Evolutionary conservation across 2,888 invertebrate genomes (phyloP).

Genomic region (Zygogramma bicolorata): DNA sequence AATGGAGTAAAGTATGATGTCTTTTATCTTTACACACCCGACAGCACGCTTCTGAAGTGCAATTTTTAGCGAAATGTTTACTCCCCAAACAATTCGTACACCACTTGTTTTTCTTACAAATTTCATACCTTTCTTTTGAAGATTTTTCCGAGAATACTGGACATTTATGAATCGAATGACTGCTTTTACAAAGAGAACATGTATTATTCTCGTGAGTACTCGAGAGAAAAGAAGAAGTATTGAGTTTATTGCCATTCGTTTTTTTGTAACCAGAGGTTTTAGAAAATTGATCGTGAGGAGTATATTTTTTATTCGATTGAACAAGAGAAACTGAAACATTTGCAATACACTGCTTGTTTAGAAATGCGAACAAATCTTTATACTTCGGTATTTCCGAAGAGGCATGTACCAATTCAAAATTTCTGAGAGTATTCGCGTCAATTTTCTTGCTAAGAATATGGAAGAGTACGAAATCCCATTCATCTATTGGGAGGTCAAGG

Average conservation of each 20-base stretch:
- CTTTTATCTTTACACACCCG: background rate
- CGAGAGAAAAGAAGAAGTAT: background rate
- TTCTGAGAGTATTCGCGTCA: background rate
- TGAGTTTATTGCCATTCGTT: background rate
- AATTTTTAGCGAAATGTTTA: background rate
- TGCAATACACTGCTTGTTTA: background rate
- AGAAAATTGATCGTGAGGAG: background rate
- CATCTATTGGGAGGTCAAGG: background rate
- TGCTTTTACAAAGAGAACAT: too few relatives aligned
- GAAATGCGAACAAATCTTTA: background rate
- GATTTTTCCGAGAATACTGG: background rate
- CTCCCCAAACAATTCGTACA: background rate
- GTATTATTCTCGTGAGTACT: background rate
- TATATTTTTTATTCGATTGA: background rate
- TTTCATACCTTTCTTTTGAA: background rate
- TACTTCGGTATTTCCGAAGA: background rate
- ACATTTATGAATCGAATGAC: conserved; percentile 7
- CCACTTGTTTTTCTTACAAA: conserved; percentile 11
- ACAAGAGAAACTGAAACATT: background rate
- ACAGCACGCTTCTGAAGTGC: background rate
- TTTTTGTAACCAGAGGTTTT: background rate
- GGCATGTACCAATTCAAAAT: background rate
- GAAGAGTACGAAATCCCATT: conserved; percentile 13
- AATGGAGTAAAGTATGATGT: conserved; percentile 6
- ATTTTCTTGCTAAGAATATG: conserved; percentile 14